Conservation (phyloP, 30 jellyfish, hydroid and myxozoan species). For the Chironex yamaguchii region DNA sequence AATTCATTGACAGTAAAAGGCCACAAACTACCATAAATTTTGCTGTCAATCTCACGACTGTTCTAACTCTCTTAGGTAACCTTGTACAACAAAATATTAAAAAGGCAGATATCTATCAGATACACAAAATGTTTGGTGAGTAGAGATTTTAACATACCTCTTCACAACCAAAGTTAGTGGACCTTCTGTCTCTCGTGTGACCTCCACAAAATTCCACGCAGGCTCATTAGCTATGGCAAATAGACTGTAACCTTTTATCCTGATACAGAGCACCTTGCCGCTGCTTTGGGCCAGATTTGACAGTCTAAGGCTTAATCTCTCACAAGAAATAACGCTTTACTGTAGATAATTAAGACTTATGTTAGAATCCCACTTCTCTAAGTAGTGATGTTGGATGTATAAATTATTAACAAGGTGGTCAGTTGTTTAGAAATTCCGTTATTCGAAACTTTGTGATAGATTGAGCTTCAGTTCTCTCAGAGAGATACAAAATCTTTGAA, state of each 20-base stretch:
- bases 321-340: neutral
- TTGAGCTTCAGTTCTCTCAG: too few relatives aligned
- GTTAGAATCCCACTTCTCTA: neutral
- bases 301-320: neutral
- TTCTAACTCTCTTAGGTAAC: neutral
- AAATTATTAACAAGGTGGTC: neutral
- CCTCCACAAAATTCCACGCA: too few relatives aligned
- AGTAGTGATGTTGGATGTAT: neutral
- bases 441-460: neutral
- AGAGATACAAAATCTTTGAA: too few relatives aligned
- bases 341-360: neutral
- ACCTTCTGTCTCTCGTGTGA: too few relatives aligned
- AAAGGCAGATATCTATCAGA: too few relatives aligned
- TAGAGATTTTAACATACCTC: too few relatives aligned
- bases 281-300: neutral
- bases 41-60: too few relatives aligned
- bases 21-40: too few relatives aligned
- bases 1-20: neutral
- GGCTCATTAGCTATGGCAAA: neutral
- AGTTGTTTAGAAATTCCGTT: neutral
- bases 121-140: too few relatives aligned
- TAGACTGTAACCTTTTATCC: neutral
- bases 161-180: too few relatives aligned
- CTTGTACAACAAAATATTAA: too few relatives aligned
- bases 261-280: neutral